Base-by-base conservation (phyloP, 2,888 invertebrate species). In the Sclerodermus sp. region DNA sequence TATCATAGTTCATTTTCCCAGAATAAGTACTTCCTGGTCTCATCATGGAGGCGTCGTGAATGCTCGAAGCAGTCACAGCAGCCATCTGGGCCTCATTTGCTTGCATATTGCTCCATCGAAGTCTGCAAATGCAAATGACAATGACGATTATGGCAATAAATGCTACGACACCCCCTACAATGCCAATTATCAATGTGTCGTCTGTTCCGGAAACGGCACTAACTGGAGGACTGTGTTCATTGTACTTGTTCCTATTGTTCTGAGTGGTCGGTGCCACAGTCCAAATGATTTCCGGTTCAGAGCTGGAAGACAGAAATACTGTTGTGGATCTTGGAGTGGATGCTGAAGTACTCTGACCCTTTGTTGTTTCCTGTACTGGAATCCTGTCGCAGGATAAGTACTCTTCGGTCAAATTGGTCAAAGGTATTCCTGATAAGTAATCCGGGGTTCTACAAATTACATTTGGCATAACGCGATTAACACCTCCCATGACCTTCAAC, bases 131-230 rank as follows among this genome's bases (percentile, higher is more conserved):
- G 71, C 94, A 95, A 60, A 93, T 93, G n/a, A 88, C 87, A 23
- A 94, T 88, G 31, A 94, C 90, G 46, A 94, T 82, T 57, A 94
- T 89, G 10, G 90, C 90, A 59, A 95, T 93, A 71, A 95, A 92
- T 1, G 91, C 92, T 1, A 95, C 93, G 1, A 94, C 93, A 1
- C 94, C 93, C 0, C 93, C 93, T 0, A 94, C 93, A 60, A 95
- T 94, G n/a, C 93, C 93, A 52, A 95, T 94, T 45, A 95, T 94
- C n/a, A 95, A 81, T 3, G 93, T 93, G 64, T 94, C 94, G 66
- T 95, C 94, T 67, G 93, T 93, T 47, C 85, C 88, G 10, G 90
- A 83, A 0, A 87, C 80, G 8, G 83, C 82, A 1, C 83, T 83
- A 1, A 82, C 75, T 81, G 82, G 14, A 5, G 57, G 23, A 38